Evolutionary conservation across 2,888 invertebrate species (phyloP).

Genomic region (Aromia moschata): DNA sequence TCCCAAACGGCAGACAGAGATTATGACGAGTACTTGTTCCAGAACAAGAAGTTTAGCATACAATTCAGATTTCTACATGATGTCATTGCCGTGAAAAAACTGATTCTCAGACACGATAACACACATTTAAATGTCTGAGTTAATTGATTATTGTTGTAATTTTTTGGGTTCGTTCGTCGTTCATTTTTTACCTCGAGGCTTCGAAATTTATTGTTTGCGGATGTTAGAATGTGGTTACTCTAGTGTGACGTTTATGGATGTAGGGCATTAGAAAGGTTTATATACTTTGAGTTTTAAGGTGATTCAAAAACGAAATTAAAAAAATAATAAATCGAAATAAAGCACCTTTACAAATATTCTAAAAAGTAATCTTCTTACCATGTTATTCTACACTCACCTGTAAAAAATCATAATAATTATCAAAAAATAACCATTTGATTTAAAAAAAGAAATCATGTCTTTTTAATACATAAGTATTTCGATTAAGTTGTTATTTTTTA

Average conservation of each 20-base stretch:
- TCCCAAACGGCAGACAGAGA: constrained; percentile 10
- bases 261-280: too few species aligned
- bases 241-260: neutral
- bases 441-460: too few species aligned
- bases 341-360: too few species aligned
- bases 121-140: constrained; percentile 5
- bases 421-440: too few species aligned
- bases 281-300: too few species aligned
- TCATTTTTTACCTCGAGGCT: neutral
- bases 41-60: constrained; percentile 1
- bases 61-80: constrained; percentile 3
- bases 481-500: too few species aligned
- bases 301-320: too few species aligned
- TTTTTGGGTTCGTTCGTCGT: neutral
- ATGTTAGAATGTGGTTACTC: neutral
- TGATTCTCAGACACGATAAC: constrained; percentile 1
- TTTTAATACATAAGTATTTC: too few species aligned
- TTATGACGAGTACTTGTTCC: neutral
- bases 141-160: constrained; percentile 11
- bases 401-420: too few species aligned
- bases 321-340: too few species aligned
- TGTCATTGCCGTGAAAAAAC: constrained; percentile 10
- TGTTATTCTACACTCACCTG: too few species aligned
- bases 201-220: neutral
- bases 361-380: too few species aligned